A percentile compares a stretch with the other conserved stretches of the same genome.
Evolutionary conservation across 2,113 vertebrate genomes (phyloP).

Genomic region (Siphamia tubifer): DNA sequence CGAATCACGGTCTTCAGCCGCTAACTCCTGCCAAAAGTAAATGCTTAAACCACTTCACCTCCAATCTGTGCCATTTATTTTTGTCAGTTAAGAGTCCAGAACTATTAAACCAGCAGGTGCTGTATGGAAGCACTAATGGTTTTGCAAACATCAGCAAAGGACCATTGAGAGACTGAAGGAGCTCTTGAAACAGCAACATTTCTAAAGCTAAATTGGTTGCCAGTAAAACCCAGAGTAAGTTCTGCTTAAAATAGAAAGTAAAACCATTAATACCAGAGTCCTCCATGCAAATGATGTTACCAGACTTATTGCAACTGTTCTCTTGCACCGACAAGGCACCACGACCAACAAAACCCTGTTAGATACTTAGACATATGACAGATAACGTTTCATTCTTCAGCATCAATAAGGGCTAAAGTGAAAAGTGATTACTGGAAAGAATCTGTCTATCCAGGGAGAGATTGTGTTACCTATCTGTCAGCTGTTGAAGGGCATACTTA

Average conservation of each 20-base stretch:
- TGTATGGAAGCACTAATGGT: slow-evolving; percentile 38
- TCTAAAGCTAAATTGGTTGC: slow-evolving; percentile 8
- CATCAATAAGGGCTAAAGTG: not conserved
- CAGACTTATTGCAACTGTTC: too few relatives aligned
- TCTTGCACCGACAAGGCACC: too few relatives aligned
- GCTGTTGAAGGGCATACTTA: not conserved
- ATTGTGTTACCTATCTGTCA: not conserved
- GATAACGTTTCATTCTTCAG: slow-evolving; percentile 10
- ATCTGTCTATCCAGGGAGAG: not conserved
- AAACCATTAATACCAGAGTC: not conserved
- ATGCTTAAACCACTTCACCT: slow-evolving; percentile 30
- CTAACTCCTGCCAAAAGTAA: slow-evolving; percentile 3
- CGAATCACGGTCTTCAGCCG: slow-evolving; percentile 25
- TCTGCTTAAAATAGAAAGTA: not conserved
- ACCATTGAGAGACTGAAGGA: slow-evolving; percentile 28
- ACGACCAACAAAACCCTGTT: not conserved
- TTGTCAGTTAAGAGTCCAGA: slow-evolving; percentile 26
- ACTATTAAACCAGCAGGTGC: slow-evolving; percentile 37
- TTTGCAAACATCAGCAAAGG: slow-evolving; percentile 50
- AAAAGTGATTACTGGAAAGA: slow-evolving; percentile 15
- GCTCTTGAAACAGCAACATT: not conserved
- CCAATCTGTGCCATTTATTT: slow-evolving; percentile 21
- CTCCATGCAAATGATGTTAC: not conserved
- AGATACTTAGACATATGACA: not conserved
- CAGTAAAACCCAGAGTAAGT: slow-evolving; percentile 14